Evolutionary conservation across 2,797 vertebrate species (phyloP), one percentile per base, ranked within the genome.

Genomic region (Alexandromys oeconomus): DNA sequence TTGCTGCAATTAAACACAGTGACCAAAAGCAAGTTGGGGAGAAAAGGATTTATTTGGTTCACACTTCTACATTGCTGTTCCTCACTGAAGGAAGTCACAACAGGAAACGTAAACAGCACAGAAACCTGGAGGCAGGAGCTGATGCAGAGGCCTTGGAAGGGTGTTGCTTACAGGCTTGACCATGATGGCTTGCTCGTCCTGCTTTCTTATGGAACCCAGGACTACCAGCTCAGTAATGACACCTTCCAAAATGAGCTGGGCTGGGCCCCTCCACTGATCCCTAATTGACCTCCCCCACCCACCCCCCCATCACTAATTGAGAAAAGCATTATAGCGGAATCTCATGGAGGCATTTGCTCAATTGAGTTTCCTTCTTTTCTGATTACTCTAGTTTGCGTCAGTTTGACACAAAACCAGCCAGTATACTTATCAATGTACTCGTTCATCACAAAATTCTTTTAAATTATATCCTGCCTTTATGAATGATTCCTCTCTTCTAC

Each of bases 401-500:
- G 34, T 34, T 69, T 69, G 67, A 69, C 34, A 69, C 34, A 69
- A n/a, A 69, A 69, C 67, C 6, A 69, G 67, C 7, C 34, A n/a
- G 34, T 8, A n/a, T 92, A 29, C 76, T 97, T 97, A 96, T 81
- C 74, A 96, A 77, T 65, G 61, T 97, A 82, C n/a, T 91, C 79
- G 71, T 78, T 65, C 87, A 95, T 92, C 37, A 93, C 34, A 8
- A n/a, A 54, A 93, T 95, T 96, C 71, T 92, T 61, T 87, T 96
- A 96, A 95, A 94, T 90, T 92, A 76, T 87, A 87, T 85, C 88
- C 91, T 93, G 40, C 87, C 73, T 51, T 94, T 94, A 87, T 95
- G 92, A 96, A 87, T 96, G 85, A 97, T 96, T 97, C 94, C 89
- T 67, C 89, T 98, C 95, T 77, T 69, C 37, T 77, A 96, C 1